These are phyloP conservation scores for Camptogramma bilineatum DNA, from an alignment of 2,888 invertebrate genomes.

Conservation along the genomic window DNA sequence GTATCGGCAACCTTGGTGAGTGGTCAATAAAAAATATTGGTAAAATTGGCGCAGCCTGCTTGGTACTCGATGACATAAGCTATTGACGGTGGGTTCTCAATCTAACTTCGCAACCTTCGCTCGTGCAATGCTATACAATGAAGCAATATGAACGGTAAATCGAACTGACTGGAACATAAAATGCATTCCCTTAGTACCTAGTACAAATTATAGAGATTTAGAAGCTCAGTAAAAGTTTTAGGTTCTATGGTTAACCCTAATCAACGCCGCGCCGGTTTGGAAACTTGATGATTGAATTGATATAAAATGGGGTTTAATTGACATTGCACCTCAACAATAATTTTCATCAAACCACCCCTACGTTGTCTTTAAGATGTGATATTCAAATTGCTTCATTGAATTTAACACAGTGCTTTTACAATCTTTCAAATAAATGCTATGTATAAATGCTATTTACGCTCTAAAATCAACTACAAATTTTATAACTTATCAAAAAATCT, in stretches of 20 bases:
- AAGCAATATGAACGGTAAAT: background rate
- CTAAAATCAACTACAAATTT: constrained; percentile 9
- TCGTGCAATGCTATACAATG: constrained; percentile 1
- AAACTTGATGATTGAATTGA: background rate
- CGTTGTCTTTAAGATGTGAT: background rate
- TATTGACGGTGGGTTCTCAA: background rate
- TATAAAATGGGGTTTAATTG: background rate
- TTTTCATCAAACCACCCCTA: background rate
- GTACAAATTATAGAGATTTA: background rate
- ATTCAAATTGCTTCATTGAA: constrained; percentile 5
- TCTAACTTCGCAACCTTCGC: background rate
- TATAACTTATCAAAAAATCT: background rate
- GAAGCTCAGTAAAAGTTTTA: too few species aligned
- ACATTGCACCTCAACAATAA: background rate
- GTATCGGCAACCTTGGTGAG: too few species aligned
- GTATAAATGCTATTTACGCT: constrained; percentile 8
- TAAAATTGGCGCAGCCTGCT: background rate
- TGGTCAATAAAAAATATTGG: too few species aligned
- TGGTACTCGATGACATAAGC: background rate
- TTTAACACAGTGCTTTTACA: constrained; percentile 11
- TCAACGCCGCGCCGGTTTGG: too few species aligned
- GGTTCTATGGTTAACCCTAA: too few species aligned
- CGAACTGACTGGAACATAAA: background rate
- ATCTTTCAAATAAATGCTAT: background rate
- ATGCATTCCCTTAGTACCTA: too few species aligned